Evolutionary conservation across 1,140 invertebrate genomes (phyloP).

Genomic region (Apis florea): DNA sequence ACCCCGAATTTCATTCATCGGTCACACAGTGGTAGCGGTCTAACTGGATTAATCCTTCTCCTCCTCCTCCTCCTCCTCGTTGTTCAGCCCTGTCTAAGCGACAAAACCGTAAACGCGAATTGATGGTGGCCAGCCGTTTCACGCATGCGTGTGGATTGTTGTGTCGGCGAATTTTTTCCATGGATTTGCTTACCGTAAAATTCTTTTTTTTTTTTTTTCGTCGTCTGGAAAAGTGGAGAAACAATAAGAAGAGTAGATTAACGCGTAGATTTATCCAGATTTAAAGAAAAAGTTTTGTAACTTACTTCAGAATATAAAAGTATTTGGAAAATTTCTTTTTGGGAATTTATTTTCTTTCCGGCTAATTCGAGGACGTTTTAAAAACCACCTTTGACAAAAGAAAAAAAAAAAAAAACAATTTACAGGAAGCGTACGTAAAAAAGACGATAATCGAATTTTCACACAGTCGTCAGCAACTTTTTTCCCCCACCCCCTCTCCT

Average conservation of each 20-base stretch:
- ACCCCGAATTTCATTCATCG: slow-evolving; percentile 75
- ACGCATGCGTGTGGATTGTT: neutral
- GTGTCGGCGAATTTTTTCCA: neutral
- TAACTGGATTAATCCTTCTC: slow-evolving; percentile 59
- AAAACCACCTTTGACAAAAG: neutral
- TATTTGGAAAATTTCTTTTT: neutral
- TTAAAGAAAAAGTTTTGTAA: too few relatives aligned
- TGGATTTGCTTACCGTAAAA: neutral
- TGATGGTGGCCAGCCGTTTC: neutral
- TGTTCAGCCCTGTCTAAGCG: slow-evolving; percentile 29
- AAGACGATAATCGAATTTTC: slow-evolving; percentile 58
- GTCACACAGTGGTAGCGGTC: slow-evolving; percentile 60
- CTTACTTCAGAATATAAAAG: too few relatives aligned
- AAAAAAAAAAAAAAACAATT: slow-evolving; percentile 9
- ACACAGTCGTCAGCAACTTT: neutral
- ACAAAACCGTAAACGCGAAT: slow-evolving; percentile 26
- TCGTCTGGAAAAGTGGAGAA: too few relatives aligned
- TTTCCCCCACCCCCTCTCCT: slow-evolving; percentile 24
- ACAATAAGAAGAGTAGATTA: too few relatives aligned
- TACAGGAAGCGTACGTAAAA: neutral
- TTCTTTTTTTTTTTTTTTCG: too few relatives aligned
- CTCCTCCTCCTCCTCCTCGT: slow-evolving; percentile 26
- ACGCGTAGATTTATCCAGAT: too few relatives aligned
- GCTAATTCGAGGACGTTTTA: slow-evolving; percentile 8
- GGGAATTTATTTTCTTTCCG: neutral